Percentiles rank a stretch among this genome's conserved stretches.
These are phyloP conservation scores for Metridium senile DNA, from an alignment of 92 coral and sea anemone species.

Conservation along the genomic window DNA sequence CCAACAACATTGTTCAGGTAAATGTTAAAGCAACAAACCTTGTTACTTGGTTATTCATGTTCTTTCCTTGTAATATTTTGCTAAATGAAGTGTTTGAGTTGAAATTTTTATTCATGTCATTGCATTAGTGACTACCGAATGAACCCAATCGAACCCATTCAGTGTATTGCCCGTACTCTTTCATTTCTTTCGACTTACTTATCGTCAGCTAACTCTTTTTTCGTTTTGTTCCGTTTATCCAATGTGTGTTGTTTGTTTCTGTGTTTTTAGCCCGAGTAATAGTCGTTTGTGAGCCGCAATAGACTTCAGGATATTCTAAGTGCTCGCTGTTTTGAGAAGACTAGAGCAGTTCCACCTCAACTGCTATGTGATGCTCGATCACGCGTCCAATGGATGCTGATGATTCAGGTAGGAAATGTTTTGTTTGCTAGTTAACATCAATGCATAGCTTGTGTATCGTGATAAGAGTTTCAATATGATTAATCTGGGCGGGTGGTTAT, in stretches of 20 bases:
- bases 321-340: conserved; percentile 28
- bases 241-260: conserved; percentile 13
- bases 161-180: conserved; percentile 31
- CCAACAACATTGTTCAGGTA: conserved; percentile 36
- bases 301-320: conserved; percentile 32
- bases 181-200: conserved; percentile 7
- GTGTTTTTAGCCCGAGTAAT: conserved; percentile 20
- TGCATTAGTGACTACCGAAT: conserved; percentile 38
- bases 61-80: conserved; percentile 19
- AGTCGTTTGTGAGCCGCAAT: conserved; percentile 34
- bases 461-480: conserved; percentile 33
- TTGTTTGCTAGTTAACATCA: conserved; percentile 2
- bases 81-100: conserved; percentile 33
- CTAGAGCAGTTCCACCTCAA: conserved; percentile 38
- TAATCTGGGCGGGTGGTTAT: conserved; percentile 43
- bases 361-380: conserved; percentile 46
- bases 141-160: conserved; percentile 45
- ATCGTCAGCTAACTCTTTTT: conserved; percentile 8
- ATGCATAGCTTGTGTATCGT: conserved; percentile 20
- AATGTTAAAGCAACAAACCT: conserved; percentile 9
- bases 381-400: conserved; percentile 38
- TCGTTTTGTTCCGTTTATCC: conserved; percentile 19
- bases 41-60: conserved; percentile 31
- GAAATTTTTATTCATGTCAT: conserved; percentile 39
- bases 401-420: conserved; percentile 43